Evolutionary conservation across 2,888 invertebrate species (phyloP).

Genomic region (Sipha maydis): DNA sequence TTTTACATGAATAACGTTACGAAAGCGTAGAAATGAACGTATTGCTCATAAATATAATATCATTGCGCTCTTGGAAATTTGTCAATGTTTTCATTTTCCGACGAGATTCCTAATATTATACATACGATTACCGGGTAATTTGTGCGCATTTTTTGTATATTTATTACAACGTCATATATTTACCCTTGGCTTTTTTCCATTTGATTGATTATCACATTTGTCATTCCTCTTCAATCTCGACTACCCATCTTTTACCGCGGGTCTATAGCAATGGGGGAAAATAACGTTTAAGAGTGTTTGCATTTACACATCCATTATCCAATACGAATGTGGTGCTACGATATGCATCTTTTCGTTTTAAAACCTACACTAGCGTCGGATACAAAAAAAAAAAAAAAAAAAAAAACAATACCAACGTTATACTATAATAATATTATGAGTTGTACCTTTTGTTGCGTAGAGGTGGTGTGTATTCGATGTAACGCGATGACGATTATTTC

Average conservation of each 20-base stretch:
- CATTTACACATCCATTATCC: constrained; percentile 45
- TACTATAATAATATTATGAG: background rate
- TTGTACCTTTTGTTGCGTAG: background rate
- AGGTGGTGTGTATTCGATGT: background rate
- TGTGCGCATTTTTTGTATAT: constrained; percentile 15
- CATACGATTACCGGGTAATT: constrained; percentile 37
- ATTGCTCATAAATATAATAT: constrained; percentile 8
- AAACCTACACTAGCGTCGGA: constrained; percentile 6
- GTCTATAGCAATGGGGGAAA: background rate
- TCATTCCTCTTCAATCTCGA: constrained; percentile 46
- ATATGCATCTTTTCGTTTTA: constrained; percentile 47
- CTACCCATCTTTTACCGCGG: constrained; percentile 5
- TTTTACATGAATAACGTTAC: background rate
- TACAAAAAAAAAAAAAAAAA: background rate
- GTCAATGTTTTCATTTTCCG: constrained; percentile 23
- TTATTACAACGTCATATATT: constrained; percentile 22
- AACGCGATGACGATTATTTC: background rate
- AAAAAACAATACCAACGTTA: background rate
- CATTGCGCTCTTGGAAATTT: background rate
- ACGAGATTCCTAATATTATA: background rate
- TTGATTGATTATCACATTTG: constrained; percentile 53
- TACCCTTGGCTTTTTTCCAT: constrained; percentile 14
- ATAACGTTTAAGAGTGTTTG: constrained; percentile 40
- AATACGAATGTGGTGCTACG: constrained; percentile 2
- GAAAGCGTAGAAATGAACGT: background rate